These are phyloP conservation scores for Erinaceus europaeus DNA, from an alignment of 2,113 vertebrate genomes.

Conservation along the genomic window DNA sequence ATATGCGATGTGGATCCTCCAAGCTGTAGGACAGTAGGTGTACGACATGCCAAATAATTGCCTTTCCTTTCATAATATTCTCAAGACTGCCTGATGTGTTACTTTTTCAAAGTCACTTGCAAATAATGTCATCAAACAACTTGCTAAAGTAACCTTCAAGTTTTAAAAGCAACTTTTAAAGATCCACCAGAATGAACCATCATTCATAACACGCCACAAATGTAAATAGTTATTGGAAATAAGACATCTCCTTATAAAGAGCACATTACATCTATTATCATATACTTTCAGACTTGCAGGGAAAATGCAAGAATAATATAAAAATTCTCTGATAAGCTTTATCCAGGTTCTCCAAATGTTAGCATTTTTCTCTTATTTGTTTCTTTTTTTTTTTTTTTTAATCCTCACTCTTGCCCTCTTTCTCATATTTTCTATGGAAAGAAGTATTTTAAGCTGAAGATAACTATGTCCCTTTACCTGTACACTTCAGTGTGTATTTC, in stretches of 20 bases:
- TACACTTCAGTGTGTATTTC: background rate
- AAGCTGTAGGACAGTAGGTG: background rate
- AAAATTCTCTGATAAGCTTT: background rate
- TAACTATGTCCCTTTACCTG: background rate
- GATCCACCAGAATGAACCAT: background rate
- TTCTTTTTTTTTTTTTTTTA: background rate
- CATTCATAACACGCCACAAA: background rate
- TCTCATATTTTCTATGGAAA: background rate
- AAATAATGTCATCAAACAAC: background rate
- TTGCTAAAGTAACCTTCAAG: background rate
- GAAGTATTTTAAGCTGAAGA: background rate
- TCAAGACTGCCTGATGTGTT: background rate
- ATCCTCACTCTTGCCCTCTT: background rate
- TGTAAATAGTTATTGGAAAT: conserved; percentile 10
- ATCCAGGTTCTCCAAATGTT: background rate
- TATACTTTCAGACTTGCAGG: background rate
- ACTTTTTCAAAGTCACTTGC: background rate
- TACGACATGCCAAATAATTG: background rate
- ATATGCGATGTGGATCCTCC: background rate
- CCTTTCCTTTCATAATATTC: background rate
- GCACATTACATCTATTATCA: background rate
- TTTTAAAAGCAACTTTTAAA: conserved; percentile 32
- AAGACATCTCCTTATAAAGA: background rate
- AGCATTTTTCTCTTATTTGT: too few relatives aligned
- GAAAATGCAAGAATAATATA: background rate